Base-by-base conservation (phyloP, 2,888 invertebrate genomes). In the Lucinisca nassula region DNA sequence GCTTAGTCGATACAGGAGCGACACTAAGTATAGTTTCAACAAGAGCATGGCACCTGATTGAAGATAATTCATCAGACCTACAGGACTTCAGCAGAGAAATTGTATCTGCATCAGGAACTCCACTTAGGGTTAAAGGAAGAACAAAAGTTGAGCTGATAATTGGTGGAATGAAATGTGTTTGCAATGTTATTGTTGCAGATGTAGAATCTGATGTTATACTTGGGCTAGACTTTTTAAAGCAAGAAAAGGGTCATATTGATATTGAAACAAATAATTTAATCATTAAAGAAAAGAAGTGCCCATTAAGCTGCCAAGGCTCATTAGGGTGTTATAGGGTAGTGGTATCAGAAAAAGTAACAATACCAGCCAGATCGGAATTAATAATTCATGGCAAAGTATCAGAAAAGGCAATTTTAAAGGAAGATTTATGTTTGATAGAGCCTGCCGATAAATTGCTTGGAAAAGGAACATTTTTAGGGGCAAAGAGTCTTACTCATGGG, bases 331-430 rank as follows among this genome's bases (percentile, higher is more conserved):
- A 79, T 40, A 32, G 76, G 21, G 55, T 82, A 27, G 75, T 76
- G 40, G 67, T 35, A n/a, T 6, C 32, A 6, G 45, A 79, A 12
- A 58, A 35, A 27, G 37, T 70, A 1, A 78, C 32, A 35, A 58
- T 84, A 12, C 84, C 84, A 37, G 84, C 84, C 14, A 37, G 61
- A 38, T 79, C 78, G 51, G 87, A 87, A 58, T 12, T 67, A 24
- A 45, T 87, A 17, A 40, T 61, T 17, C n/a, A 72, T 12, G 78
- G 82, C 10, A 80, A 51, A 21, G 14, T 79, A 4, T 32, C n/a
- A n/a, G 58, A 45, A 38, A 10, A 49, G 37, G 58, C 27, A 6
- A 27, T 67, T 35, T 38, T 37, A 30, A 14, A 0, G 21, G n/a
- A 55, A 27, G 35, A 45, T 0, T 8, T 61, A n/a, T 70, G 81